Conservation (phyloP, 1,140 invertebrate species). For the Saccostrea glomerata region DNA sequence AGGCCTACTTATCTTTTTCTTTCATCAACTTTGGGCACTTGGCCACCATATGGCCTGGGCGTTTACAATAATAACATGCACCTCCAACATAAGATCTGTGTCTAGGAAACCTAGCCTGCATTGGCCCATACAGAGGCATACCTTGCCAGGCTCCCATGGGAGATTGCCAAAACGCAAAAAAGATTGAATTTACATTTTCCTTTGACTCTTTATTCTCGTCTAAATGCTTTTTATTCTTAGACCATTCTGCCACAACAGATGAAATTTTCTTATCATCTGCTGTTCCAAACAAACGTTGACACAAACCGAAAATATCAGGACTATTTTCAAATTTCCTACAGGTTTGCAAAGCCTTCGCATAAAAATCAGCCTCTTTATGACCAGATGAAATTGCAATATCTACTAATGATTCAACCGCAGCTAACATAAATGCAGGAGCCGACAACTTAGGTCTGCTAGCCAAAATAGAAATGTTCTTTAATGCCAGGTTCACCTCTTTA, state of each 20-base stretch:
- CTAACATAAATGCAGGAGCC: conserved; percentile 33
- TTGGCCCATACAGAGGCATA: conserved; percentile 9
- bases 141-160: conserved; percentile 6
- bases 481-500: conserved; percentile 30
- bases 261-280: conserved; percentile 44
- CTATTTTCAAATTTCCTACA: conserved; percentile 47
- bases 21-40: conserved; percentile 42
- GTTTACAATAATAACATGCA: conserved; percentile 46
- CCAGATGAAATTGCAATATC: conserved; percentile 1
- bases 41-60: conserved; percentile 44
- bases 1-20: background rate
- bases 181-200: background rate
- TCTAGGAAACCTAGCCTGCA: background rate
- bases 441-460: conserved; percentile 37
- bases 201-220: background rate
- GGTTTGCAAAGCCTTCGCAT: conserved; percentile 37
- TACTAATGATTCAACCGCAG: conserved; percentile 47
- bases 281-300: conserved; percentile 43
- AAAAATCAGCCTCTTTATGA: conserved; percentile 12
- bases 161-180: conserved; percentile 16
- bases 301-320: conserved; percentile 40
- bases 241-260: conserved; percentile 33
- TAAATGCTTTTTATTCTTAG: conserved; percentile 41
- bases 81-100: background rate
- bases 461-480: conserved; percentile 40